A percentile compares a stretch with the other conserved stretches of the same genome.
Evolutionary conservation across 2,113 vertebrate genomes (phyloP).

Genomic region (Pagrus major): DNA sequence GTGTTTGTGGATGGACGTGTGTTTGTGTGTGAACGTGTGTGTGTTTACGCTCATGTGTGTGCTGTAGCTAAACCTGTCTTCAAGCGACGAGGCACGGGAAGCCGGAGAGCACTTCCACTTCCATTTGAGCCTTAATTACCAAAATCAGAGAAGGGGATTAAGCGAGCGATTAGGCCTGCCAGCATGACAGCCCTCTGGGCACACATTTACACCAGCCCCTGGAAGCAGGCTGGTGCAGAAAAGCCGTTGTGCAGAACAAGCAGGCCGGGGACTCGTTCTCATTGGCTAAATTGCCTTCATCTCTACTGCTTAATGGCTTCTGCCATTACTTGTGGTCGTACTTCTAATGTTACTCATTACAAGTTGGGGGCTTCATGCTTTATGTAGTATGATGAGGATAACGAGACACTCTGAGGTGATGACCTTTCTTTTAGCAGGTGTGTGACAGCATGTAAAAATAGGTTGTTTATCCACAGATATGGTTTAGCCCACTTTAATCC

Average conservation of each 20-base stretch:
- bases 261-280: slow-evolving; percentile 29
- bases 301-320: slow-evolving; percentile 42
- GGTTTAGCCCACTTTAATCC: neutral
- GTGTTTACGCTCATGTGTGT: neutral
- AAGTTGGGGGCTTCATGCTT: slow-evolving; percentile 11
- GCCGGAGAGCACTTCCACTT: slow-evolving; percentile 66
- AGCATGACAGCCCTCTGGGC: slow-evolving; percentile 66
- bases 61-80: slow-evolving; percentile 41
- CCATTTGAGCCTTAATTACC: slow-evolving; percentile 77
- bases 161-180: slow-evolving; percentile 72
- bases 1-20: slow-evolving; percentile 10
- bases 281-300: slow-evolving; percentile 50
- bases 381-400: neutral
- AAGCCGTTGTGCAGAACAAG: slow-evolving; percentile 39
- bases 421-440: neutral
- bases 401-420: neutral
- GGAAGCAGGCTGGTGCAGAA: slow-evolving; percentile 29
- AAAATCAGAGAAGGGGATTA: slow-evolving; percentile 72
- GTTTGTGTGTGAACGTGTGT: neutral
- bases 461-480: neutral
- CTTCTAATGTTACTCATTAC: slow-evolving; percentile 42
- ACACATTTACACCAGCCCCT: slow-evolving; percentile 48
- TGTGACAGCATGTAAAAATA: neutral
- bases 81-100: slow-evolving; percentile 25
- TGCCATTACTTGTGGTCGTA: slow-evolving; percentile 16